Evolutionary conservation across 2,113 vertebrate genomes (phyloP).

Genomic region (Emydura subglobosa): DNA sequence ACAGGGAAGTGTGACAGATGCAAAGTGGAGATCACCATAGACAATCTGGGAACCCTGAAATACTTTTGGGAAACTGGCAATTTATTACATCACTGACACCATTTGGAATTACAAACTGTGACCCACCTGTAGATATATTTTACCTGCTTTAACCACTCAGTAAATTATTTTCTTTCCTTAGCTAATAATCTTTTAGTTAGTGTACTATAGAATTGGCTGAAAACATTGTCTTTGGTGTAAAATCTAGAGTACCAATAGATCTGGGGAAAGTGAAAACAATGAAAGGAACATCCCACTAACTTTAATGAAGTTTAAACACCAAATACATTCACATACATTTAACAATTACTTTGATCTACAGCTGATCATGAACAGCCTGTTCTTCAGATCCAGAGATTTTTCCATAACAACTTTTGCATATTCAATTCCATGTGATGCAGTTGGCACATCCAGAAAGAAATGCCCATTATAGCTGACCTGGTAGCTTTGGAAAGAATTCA

Average conservation of each 20-base stretch:
- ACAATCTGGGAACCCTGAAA: neutral
- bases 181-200: neutral
- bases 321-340: too few species aligned
- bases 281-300: too few species aligned
- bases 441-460: constrained; percentile 78
- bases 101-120: neutral
- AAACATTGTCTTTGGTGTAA: too few species aligned
- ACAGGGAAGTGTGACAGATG: neutral
- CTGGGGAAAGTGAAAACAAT: neutral
- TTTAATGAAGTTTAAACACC: too few species aligned
- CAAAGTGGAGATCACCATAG: neutral
- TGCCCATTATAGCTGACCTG: constrained; percentile 61
- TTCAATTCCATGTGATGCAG: constrained; percentile 46
- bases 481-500: constrained; percentile 75
- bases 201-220: too few species aligned
- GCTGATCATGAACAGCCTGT: too few species aligned
- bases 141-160: neutral
- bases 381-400: neutral
- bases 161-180: neutral
- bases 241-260: neutral
- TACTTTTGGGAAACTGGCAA: neutral
- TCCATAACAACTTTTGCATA: constrained; percentile 71
- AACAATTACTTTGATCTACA: too few species aligned
- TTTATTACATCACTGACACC: neutral
- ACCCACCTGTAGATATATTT: neutral